Base-by-base conservation (phyloP, 2,797 vertebrate species). In the Rhynchonycteris naso region DNA sequence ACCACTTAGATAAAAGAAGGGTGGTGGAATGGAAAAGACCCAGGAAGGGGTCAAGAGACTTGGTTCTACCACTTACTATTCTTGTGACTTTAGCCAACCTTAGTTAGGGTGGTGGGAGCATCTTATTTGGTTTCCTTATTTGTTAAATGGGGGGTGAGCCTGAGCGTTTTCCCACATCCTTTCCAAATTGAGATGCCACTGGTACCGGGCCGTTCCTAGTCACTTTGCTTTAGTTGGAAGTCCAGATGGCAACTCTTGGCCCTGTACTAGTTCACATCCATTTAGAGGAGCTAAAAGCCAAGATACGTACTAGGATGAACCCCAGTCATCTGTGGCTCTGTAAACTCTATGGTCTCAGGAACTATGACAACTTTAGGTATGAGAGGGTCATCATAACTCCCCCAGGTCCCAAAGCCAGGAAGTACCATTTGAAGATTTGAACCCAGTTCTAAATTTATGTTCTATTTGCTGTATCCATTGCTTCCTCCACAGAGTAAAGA, bases 401-500 rank as follows among this genome's bases (percentile, higher is more conserved):
- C 15, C 54, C 7, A 18, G 75, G 71, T 50, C 47, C 83, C 50
- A 72, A 92, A 90, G 50, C 72, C 66, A 80, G 87, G 66, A 89
- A 91, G 35, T 66, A 56, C 72, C 26, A 14, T 61, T 88, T 24
- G 19, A 58, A 83, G 33, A 87, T 88, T 33, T 87, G 80, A 93
- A 91, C 33, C 50, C 50, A 63, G 19, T 74, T 88, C 68, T 81
- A 63, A 91, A 69, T 88, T 58, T 33, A 30, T 94, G 38, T 80
- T 78, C 8, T 83, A 89, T 52, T 87, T 90, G 15, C 47, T 88
- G 4, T 87, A 88, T 74, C 47, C 18, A 33, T 65, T 71, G 69
- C 30, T 96, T 96, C 80, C 13, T 80, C 7, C 8, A 79, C 26
- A 66, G 47, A 91, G 38, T 75, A 83, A 76, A 95, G 35, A 28